phyloP scores from a whole-genome alignment of 30 jellyfish, hydroid and myxozoan species.

The Chrysaora quinquecirrha region DNA sequence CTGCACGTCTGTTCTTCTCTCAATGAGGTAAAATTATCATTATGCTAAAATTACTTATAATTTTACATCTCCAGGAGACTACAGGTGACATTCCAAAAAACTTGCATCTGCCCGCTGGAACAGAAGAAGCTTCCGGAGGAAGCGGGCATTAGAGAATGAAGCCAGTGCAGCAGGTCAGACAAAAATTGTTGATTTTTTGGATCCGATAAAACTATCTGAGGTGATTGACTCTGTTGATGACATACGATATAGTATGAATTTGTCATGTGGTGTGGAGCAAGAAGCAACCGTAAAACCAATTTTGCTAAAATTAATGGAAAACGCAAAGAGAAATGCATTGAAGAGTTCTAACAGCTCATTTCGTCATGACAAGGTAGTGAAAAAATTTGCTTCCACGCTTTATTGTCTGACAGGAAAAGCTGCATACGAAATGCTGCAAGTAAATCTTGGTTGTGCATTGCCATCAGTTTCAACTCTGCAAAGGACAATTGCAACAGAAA shows the following conservation, averaged over 20 bases:
- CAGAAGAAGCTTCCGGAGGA: not conserved
- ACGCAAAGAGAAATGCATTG: conserved; percentile 7
- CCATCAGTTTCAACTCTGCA: not conserved
- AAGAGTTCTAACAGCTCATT: conserved; percentile 8
- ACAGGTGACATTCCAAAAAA: not conserved
- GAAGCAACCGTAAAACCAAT: conserved; percentile 3
- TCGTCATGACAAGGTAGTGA: not conserved
- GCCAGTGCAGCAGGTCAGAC: conserved; percentile 19
- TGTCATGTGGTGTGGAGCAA: not conserved
- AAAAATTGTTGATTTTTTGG: not conserved
- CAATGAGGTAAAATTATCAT: not conserved
- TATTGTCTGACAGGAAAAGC: conserved; percentile 12
- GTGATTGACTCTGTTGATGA: not conserved
- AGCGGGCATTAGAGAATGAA: not conserved
- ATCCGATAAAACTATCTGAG: not conserved
- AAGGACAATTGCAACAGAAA: not conserved
- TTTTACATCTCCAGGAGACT: conserved; percentile 4
- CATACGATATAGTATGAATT: not conserved
- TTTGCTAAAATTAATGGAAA: not conserved
- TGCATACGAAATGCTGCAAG: conserved; percentile 18
- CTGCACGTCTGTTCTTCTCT: not conserved
- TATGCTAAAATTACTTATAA: not conserved
- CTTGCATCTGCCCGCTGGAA: not conserved
- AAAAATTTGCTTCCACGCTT: conserved; percentile 7
- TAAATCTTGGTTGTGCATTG: conserved; percentile 6